Evolutionary conservation across 2,113 vertebrate species (phyloP).

Genomic region (Tragelaphus imberbis): DNA sequence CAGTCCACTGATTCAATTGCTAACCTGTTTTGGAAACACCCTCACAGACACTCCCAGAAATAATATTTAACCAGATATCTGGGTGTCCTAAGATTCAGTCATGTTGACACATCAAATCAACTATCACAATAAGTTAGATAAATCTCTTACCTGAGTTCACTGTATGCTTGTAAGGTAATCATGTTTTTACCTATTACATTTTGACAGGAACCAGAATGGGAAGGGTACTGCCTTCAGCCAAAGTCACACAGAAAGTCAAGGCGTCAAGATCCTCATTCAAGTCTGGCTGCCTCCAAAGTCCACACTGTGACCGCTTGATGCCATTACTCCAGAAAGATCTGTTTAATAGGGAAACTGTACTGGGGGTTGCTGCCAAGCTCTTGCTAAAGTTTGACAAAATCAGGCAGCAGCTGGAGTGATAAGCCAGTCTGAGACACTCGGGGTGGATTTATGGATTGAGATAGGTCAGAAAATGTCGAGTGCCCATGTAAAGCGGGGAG

Average conservation of each 20-base stretch:
- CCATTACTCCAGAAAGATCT: not conserved
- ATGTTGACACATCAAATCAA: not conserved
- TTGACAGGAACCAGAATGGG: not conserved
- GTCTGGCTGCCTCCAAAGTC: not conserved
- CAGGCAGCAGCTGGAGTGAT: not conserved
- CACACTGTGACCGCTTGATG: not conserved
- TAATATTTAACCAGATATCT: not conserved
- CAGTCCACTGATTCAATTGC: not conserved
- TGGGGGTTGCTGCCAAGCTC: not conserved
- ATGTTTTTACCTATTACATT: not conserved
- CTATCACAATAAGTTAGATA: not conserved
- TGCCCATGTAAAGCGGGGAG: not conserved
- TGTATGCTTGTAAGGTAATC: not conserved
- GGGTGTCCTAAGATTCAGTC: not conserved
- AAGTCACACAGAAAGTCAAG: not conserved
- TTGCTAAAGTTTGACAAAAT: not conserved
- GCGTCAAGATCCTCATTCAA: not conserved
- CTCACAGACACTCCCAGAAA: not conserved
- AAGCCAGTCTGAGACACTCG: not conserved
- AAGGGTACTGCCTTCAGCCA: not conserved
- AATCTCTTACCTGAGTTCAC: not conserved
- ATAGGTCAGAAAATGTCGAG: conserved; percentile 12
- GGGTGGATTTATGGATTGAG: not conserved
- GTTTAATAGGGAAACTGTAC: not conserved
- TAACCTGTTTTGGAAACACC: not conserved